Conservation (phyloP, 2,888 invertebrate species). For the Macroteleia sp. region DNA sequence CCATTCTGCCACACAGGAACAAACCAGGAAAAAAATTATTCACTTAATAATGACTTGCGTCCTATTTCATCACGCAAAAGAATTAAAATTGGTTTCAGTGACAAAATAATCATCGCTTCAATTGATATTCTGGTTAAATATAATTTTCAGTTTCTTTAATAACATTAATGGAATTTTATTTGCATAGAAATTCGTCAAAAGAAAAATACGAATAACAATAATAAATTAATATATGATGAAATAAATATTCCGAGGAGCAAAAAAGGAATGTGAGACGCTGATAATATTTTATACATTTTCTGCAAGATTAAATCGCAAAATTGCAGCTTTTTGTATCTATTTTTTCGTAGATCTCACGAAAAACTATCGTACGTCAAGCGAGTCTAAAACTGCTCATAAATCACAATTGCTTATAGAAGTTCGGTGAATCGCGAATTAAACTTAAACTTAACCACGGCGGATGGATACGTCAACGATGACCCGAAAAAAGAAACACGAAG, state of each 20-base stretch:
- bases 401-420: slow-evolving; percentile 42
- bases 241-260: no score
- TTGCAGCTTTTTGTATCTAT: slow-evolving; percentile 8
- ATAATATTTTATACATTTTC: slow-evolving; percentile 40
- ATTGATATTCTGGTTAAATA: background rate
- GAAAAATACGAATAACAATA: no score
- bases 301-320: slow-evolving; percentile 28
- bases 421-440: slow-evolving; percentile 52
- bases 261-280: no score
- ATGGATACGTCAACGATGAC: slow-evolving; percentile 51
- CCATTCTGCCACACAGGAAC: slow-evolving; percentile 31
- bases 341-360: slow-evolving; percentile 8
- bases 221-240: no score
- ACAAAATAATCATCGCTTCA: slow-evolving; percentile 9
- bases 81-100: slow-evolving; percentile 6
- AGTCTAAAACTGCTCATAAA: slow-evolving; percentile 32
- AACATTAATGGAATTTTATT: no score
- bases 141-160: no score
- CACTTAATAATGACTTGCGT: slow-evolving; percentile 38
- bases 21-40: slow-evolving; percentile 27
- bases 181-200: no score
- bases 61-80: slow-evolving; percentile 31
- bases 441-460: slow-evolving; percentile 27
- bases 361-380: slow-evolving; percentile 11
- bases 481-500: slow-evolving; percentile 17